Base-by-base conservation (phyloP, 64 coral and sea anemone species). In the Montipora capricornis region DNA sequence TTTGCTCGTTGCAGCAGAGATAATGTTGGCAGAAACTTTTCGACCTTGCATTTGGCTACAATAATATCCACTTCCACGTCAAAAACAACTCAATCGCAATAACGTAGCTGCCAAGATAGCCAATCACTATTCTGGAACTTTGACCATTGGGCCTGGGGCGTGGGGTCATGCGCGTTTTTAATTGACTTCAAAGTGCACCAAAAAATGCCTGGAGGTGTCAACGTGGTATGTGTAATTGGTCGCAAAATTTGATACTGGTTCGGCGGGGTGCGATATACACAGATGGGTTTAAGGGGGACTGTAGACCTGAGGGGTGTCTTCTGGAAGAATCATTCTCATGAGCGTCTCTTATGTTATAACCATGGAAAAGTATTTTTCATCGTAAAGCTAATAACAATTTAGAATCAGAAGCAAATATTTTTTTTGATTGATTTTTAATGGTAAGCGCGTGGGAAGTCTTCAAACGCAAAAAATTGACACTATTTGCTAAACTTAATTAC, bases 271-370 rank as follows among this genome's bases (percentile, higher is more conserved):
- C 64, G 5, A 68, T 15, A 68, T 13, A 68, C 64, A 68, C 64
- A n/a, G 64, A 68, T 68, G 64, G 11, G n/a, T n/a, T 44, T 76
- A 45, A 76, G 10, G 74, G 74, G 44, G 44, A 76, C 74, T 76
- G 74, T 76, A 76, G 74, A 76, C 74, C 74, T 76, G 24, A 76
- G 74, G 74, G 74, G 74, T 76, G 26, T 46, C 74, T 76, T 76
- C 74, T 26, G n/a, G 74, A 45, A 76, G 44, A 76, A 76, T 76
- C 24, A 13, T 45, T 76, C 29, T 13, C 44, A 46, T 44, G 74
- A 22, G 37, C 29, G 29, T 46, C 44, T 44, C 29, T 76, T 47
- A 45, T 46, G 11, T 45, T 13, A 46, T 13, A 76, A 46, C 74
- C 74, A 45, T 76, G 13, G 26, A 46, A 76, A 76, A 76, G 26